Evolutionary conservation across 2,113 vertebrate genomes (phyloP), one percentile per base, ranked within the genome.

Genomic region (Tachysurus fulvidraco): DNA sequence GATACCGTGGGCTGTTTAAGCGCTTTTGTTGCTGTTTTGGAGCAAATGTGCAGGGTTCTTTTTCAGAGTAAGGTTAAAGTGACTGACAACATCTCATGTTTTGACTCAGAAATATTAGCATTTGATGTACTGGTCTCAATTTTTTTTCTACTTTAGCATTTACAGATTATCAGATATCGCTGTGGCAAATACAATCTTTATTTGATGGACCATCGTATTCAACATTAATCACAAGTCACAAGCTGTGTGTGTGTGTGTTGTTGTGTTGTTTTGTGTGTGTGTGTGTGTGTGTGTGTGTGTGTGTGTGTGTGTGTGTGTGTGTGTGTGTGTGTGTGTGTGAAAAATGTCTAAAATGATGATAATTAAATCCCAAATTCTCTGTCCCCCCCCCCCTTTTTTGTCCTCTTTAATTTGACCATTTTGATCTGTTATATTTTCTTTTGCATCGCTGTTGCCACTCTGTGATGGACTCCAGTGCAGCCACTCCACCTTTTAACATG

Each of bases 401-500:
- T 65, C 57, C 9, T 82, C 54, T 89, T 88, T 90, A 67, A 81
- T 90, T 92, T 88, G 89, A 94, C 94, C 95, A 96, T 96, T 95
- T 94, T 93, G 91, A 95, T 94, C 90, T 92, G 77, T 92, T 87
- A 84, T 91, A 83, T 91, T 90, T 91, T 91, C 94, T 93, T 89
- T 83, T 94, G 90, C 89, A 81, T 57, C 92, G 91, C 85, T 90
- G 60, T 88, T 94, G 96, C 92, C 94, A 50, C 46, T 50, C 93
- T 88, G 83, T 95, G 93, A 96, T 95, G 94, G 94, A 94, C 94
- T 91, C 91, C 96, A 97, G 96, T 95, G 95, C 96, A 96, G 94
- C 93, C 96, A 85, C 93, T 96, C 95, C 96, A 96, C 95, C 95
- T 95, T 94, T 95, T 97, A 96, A 97, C 96, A 95, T 96, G 96